Evolutionary conservation across 2,797 vertebrate genomes (phyloP).

Genomic region (Peromyscus melanophrys): DNA sequence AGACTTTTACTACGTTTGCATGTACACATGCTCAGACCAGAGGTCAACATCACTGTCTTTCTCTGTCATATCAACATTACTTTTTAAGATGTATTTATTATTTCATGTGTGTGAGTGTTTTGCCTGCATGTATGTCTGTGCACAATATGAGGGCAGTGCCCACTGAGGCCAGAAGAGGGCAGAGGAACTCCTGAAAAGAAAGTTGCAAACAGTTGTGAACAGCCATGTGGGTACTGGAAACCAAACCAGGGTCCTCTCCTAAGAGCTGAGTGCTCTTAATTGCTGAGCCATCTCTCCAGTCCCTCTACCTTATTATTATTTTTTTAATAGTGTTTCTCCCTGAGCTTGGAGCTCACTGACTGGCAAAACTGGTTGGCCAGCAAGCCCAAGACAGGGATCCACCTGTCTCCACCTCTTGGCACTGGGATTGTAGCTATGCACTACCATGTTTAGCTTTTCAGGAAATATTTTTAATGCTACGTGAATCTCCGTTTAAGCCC

Average conservation of each 20-base stretch:
- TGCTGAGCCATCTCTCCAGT: neutral
- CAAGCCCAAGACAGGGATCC: neutral
- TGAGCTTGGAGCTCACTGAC: neutral
- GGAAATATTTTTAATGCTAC: neutral
- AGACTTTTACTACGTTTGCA: neutral
- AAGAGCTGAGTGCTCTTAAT: neutral
- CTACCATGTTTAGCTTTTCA: neutral
- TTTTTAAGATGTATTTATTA: neutral
- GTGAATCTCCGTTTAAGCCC: neutral
- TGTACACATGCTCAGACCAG: neutral
- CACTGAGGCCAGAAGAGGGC: neutral
- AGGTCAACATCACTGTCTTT: neutral
- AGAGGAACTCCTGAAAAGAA: neutral
- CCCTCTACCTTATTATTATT: neutral
- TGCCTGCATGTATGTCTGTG: neutral
- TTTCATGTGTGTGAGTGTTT: neutral
- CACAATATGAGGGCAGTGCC: neutral
- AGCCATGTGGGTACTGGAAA: neutral
- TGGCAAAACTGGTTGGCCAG: neutral
- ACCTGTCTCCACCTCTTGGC: neutral
- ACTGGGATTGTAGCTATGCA: neutral
- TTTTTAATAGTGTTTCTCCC: neutral
- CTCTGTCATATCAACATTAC: neutral
- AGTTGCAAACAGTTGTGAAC: neutral
- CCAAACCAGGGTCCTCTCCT: neutral